Evolutionary conservation across 2,113 vertebrate species (phyloP).

Genomic region (Rhegmatorhina hoffmannsi): DNA sequence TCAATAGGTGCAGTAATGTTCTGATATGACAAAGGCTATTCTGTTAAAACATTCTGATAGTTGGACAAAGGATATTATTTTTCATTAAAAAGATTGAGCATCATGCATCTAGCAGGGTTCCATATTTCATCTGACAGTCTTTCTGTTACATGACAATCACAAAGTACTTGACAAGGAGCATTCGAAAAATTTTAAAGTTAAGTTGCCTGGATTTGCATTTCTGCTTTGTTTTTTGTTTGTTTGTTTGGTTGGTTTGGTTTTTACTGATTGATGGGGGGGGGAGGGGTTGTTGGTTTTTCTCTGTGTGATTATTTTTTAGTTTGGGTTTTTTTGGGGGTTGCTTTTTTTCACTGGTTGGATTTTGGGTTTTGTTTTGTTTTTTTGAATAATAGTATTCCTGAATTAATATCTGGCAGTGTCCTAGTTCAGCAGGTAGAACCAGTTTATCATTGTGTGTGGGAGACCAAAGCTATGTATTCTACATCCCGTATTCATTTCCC

Average conservation of each 20-base stretch:
- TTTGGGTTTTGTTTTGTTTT: too few species aligned
- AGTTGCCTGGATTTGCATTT: background rate
- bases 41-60: background rate
- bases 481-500: too few species aligned
- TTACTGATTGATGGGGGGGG: background rate
- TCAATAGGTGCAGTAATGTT: background rate
- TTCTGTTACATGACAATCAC: background rate
- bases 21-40: background rate
- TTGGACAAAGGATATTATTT: background rate
- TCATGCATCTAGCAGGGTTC: background rate
- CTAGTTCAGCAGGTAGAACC: too few species aligned
- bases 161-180: background rate
- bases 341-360: background rate
- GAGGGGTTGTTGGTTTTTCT: background rate
- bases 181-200: background rate
- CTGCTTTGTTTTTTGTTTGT: background rate
- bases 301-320: background rate
- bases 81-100: background rate
- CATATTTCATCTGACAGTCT: background rate
- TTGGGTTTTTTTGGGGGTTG: too few species aligned
- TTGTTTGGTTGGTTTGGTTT: background rate
- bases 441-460: too few species aligned
- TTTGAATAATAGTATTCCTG: background rate
- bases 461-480: too few species aligned
- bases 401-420: background rate